A percentile compares a stretch with the other conserved stretches of the same genome.
These are phyloP conservation scores for Drosophila emarginata DNA, from an alignment of 2,888 invertebrate genomes.

Conservation along the genomic window DNA sequence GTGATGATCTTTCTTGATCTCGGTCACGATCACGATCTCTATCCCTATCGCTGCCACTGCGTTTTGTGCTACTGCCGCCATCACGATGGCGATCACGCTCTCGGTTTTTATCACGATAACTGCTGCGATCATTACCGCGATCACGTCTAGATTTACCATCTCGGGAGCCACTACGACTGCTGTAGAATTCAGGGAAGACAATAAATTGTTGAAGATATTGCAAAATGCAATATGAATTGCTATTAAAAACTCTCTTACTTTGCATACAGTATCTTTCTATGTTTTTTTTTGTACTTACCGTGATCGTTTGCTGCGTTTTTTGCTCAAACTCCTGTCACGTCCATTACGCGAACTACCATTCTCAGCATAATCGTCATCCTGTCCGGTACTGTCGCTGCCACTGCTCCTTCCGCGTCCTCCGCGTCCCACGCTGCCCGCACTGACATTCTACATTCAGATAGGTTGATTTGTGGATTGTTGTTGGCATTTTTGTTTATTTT, in stretches of 20 bases:
- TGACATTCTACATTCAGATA: constrained; percentile 68
- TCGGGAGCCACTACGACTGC: constrained; percentile 76
- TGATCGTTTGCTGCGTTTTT: constrained; percentile 61
- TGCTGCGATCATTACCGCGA: constrained; percentile 76
- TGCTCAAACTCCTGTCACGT: constrained; percentile 35
- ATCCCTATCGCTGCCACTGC: constrained; percentile 35
- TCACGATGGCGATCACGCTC: constrained; percentile 56
- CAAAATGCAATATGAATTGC: too few species aligned
- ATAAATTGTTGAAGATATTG: too few species aligned
- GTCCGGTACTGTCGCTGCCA: constrained; percentile 53
- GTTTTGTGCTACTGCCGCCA: constrained; percentile 57
- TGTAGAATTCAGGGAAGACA: constrained; percentile 42
- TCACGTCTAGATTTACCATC: constrained; percentile 75
- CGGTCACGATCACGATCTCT: constrained; percentile 39
- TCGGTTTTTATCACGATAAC: constrained; percentile 49
- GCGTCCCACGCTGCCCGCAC: constrained; percentile 56
- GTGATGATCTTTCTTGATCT: constrained; percentile 7
- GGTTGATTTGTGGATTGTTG: constrained; percentile 41
- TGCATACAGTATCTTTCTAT: too few species aligned
- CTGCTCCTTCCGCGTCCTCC: constrained; percentile 54
- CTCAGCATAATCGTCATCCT: constrained; percentile 52
- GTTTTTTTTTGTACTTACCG: constrained; percentile 46
- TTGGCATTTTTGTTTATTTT: constrained; percentile 23
- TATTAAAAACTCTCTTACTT: too few species aligned
- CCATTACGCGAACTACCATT: constrained; percentile 62